Evolutionary conservation across 92 coral and sea anemone genomes (phyloP).

Genomic region (Umimayanthus kanabou): DNA sequence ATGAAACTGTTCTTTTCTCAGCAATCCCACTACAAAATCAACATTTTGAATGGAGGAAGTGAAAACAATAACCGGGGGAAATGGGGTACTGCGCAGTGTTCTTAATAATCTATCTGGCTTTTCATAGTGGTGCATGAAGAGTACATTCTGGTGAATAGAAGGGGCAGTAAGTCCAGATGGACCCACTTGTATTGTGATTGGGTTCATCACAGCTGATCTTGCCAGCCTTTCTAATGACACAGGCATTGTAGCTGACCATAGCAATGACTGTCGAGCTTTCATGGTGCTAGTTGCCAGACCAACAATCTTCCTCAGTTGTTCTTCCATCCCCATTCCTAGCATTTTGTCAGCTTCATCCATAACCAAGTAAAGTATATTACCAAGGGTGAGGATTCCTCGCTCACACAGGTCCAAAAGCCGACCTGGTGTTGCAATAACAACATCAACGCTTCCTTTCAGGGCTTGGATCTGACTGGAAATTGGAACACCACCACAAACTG

Average conservation of each 20-base stretch:
- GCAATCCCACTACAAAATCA: constrained; percentile 84
- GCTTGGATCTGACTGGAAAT: constrained; percentile 72
- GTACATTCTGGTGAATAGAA: constrained; percentile 77
- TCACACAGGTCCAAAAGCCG: constrained; percentile 91
- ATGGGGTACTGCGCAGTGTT: constrained; percentile 81
- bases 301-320: constrained; percentile 89
- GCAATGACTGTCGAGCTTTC: constrained; percentile 91
- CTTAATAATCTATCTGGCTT: constrained; percentile 79
- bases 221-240: constrained; percentile 92
- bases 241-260: constrained; percentile 98
- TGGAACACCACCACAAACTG: constrained; percentile 94
- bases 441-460: constrained; percentile 77
- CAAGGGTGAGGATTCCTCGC: constrained; percentile 74
- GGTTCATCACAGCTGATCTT: constrained; percentile 92
- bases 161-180: constrained; percentile 89
- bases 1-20: constrained; percentile 93
- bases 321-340: constrained; percentile 98
- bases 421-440: constrained; percentile 92
- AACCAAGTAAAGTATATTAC: constrained; percentile 79
- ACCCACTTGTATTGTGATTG: constrained; percentile 90
- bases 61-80: constrained; percentile 96
- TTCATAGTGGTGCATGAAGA: constrained; percentile 81
- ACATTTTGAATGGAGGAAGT: constrained; percentile 93
- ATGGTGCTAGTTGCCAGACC: constrained; percentile 86
- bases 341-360: constrained; percentile 97